Evolutionary conservation across 2,797 vertebrate genomes (phyloP).

Genomic region (Rhabdophis nuchalis): DNA sequence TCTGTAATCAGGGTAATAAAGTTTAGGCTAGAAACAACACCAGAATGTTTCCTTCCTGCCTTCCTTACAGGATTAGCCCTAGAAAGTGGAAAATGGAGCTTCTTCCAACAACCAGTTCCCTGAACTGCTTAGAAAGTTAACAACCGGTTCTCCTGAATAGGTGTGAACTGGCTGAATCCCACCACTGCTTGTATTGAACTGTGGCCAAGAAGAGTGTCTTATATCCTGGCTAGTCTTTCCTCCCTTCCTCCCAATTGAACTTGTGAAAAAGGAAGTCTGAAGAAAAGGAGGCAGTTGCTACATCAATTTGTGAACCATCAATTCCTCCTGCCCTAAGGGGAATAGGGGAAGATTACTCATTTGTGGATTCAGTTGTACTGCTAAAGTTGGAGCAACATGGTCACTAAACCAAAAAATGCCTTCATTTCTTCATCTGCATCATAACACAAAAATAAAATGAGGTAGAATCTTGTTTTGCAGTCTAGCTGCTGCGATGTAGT

Average conservation of each 20-base stretch:
- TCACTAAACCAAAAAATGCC: not conserved
- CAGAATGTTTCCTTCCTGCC: too few species aligned
- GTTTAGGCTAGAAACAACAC: too few species aligned
- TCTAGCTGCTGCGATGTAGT: not conserved
- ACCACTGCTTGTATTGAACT: not conserved
- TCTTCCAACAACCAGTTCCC: too few species aligned
- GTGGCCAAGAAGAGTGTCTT: not conserved
- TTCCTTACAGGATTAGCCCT: too few species aligned
- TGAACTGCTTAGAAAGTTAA: too few species aligned
- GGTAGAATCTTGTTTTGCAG: not conserved
- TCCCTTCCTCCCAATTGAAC: not conserved
- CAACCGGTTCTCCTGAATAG: too few species aligned
- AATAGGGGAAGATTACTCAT: not conserved
- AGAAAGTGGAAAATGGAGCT: too few species aligned
- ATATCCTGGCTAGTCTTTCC: not conserved
- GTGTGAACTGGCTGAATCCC: too few species aligned
- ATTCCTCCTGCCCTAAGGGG: not conserved
- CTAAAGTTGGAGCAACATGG: not conserved
- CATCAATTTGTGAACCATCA: not conserved
- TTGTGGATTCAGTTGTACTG: not conserved
- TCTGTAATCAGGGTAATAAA: too few species aligned
- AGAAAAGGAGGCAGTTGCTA: not conserved
- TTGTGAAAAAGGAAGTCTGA: not conserved
- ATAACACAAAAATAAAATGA: not conserved
- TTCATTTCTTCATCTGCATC: not conserved